A percentile compares a stretch with the other conserved stretches of the same genome.
These are phyloP conservation scores for Chelon auratus DNA, from an alignment of 2,797 vertebrate genomes.

Conservation along the genomic window DNA sequence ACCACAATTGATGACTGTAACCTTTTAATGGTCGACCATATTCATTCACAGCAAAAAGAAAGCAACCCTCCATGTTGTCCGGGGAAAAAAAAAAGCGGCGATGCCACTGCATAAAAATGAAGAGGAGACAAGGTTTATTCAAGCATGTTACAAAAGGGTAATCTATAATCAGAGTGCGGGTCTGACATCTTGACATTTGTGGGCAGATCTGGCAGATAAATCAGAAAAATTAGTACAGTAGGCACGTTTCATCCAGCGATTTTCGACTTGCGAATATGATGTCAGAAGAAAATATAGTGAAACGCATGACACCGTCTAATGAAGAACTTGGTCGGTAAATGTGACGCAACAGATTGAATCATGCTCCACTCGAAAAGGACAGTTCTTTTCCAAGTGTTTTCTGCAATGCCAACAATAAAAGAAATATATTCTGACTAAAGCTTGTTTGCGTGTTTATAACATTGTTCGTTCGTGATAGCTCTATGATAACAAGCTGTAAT, in stretches of 20 bases:
- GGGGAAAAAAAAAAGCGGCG: slow-evolving; percentile 56
- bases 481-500: no score
- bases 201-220: slow-evolving; percentile 63
- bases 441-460: no score
- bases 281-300: slow-evolving; percentile 17
- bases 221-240: slow-evolving; percentile 67
- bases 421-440: not conserved
- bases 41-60: slow-evolving; percentile 79
- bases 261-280: slow-evolving; percentile 48
- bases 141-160: slow-evolving; percentile 75
- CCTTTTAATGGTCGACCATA: slow-evolving; percentile 86
- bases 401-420: not conserved
- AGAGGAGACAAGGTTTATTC: slow-evolving; percentile 67
- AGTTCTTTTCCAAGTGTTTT: not conserved
- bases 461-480: no score
- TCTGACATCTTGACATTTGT: slow-evolving; percentile 67
- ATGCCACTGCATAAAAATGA: slow-evolving; percentile 55
- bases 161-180: slow-evolving; percentile 73
- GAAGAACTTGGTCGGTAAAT: slow-evolving; percentile 28
- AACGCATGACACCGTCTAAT: slow-evolving; percentile 41
- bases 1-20: slow-evolving; percentile 89
- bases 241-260: slow-evolving; percentile 32
- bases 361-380: not conserved
- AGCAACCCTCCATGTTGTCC: slow-evolving; percentile 68
- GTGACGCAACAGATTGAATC: not conserved